A percentile compares a stretch with the other conserved stretches of the same genome.
These are phyloP conservation scores for Hiodon tergisus DNA, from an alignment of 2,113 vertebrate species.

Conservation along the genomic window DNA sequence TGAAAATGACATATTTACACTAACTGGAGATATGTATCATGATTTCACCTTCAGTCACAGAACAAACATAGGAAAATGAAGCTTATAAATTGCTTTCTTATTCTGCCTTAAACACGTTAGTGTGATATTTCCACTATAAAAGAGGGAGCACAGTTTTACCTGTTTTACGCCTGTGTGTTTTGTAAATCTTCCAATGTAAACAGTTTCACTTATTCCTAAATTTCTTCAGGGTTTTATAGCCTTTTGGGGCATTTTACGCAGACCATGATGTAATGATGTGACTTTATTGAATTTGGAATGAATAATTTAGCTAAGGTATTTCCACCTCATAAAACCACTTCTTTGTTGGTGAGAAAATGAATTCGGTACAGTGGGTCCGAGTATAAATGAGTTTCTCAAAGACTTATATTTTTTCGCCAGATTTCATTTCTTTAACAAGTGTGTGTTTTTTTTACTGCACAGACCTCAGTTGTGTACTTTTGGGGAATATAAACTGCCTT, in stretches of 20 bases:
- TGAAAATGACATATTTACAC: not conserved
- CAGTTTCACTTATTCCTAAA: slow-evolving; percentile 40
- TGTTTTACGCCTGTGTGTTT: slow-evolving; percentile 36
- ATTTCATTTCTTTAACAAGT: not conserved
- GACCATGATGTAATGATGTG: slow-evolving; percentile 39
- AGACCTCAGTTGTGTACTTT: no score
- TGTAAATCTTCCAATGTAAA: slow-evolving; percentile 39
- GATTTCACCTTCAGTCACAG: no score
- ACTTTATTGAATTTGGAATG: slow-evolving; percentile 18
- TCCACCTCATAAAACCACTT: slow-evolving; percentile 31
- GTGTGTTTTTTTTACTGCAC: no score
- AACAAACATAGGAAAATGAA: not conserved
- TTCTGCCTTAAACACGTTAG: slow-evolving; percentile 43
- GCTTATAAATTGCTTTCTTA: slow-evolving; percentile 24
- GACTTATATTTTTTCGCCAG: not conserved
- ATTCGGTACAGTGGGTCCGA: slow-evolving; percentile 24
- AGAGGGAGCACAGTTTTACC: slow-evolving; percentile 33
- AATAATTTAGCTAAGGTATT: slow-evolving; percentile 26
- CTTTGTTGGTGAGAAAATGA: slow-evolving; percentile 31
- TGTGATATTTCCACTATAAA: slow-evolving; percentile 21
- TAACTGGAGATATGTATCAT: no score
- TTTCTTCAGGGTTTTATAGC: slow-evolving; percentile 35
- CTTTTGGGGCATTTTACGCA: slow-evolving; percentile 21
- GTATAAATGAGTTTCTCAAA: slow-evolving; percentile 15
- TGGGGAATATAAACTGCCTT: no score